Evolutionary conservation across 2,888 invertebrate genomes (phyloP), one percentile per base, ranked within the genome.

Genomic region (Drosophila anceps): DNA sequence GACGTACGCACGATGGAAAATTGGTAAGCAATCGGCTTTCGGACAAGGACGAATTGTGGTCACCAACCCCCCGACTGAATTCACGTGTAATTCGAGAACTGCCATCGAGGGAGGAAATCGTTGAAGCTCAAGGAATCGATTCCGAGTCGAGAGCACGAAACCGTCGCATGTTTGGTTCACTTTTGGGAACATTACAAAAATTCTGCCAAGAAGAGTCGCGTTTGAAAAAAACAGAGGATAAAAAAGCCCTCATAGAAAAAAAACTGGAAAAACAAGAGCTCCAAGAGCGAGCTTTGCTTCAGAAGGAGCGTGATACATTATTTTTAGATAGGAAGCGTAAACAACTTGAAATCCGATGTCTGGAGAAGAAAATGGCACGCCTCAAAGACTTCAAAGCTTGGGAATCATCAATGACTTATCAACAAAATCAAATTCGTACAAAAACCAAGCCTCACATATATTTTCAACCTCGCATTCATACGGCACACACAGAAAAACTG

Each of bases 151-250:
- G 95, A 70, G 96, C 95, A 29, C 94, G 99, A 79, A 99, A 99
- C 93, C 95, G 97, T 75, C 95, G 99, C 66, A 99, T 99, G 96
- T 99, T 99, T 94, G 98, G 99, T 10, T 96, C 98, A 24, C 94
- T 99, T 48, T 93, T 99, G 61, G 99, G 99, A 6, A 99, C 99
- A 15, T 93, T 99, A 82, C 98, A 98, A 91, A 98, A 97, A 92
- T 99, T 99, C 92, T 96, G 98, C 88, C 97, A 97, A 91, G 98
- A 99, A 91, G 98, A 98, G 93, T 97, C 97, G 65, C 96, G 96
- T 63, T 93, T 97, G 78, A 97, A 98, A 93, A 96, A 96, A 85
- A 97, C 96, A 94, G 97, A 96, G 91, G 96, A 96, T 65, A 97
- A 97, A 92, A 95, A 97, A 82, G 94, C 94, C 4, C 86, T 91